Base-by-base conservation (phyloP, 1,140 invertebrate genomes). In the Drosophila pandora region DNA sequence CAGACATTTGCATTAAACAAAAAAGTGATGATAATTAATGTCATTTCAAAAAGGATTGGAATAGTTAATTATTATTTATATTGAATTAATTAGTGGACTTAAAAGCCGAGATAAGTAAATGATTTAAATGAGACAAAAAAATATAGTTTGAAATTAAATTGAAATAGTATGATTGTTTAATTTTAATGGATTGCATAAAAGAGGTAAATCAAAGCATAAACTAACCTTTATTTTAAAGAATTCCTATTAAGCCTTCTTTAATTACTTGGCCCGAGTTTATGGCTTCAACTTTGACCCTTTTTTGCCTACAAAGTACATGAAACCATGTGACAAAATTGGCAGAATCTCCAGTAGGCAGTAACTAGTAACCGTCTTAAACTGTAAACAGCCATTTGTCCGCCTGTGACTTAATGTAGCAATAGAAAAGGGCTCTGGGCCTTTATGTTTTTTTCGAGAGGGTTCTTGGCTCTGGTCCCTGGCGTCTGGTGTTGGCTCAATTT, bases 401-500 rank as follows among this genome's bases (percentile, higher is more conserved):
- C 59, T 57, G 53, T 57, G 59, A 73, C 59, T 74, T 63, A 63
- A 57, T 72, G 70, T 30, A 30, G 39, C 49, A 28, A 56, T 52
- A 73, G 53, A 69, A 39, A 34, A 37, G 34, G 34, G 34, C 34
- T 10, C 34, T 4, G 34, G 34, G 34, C 34, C 10, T 37, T n/a
- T 12, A 37, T 3, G 3, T n/a, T 54, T n/a, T 50, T 67, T 17
- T 2, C 7, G 5, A 1, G 2, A 7, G 13, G 45, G 30, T 1
- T 21, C 63, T 9, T 22, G 6, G 7, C 1, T 2, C 17, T 21
- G 30, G 28, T 48, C 23, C 23, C 53, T 13, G 37, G 37, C 37
- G 23, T 60, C 54, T 34, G 41, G 60, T 43, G 41, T 43, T 55
- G 49, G 68, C 73, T 67, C 43, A 64, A 78, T 78, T 85, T 78